phyloP scores from a whole-genome alignment of 2,888 invertebrate species.

The Lasioglossum oenotherae region DNA sequence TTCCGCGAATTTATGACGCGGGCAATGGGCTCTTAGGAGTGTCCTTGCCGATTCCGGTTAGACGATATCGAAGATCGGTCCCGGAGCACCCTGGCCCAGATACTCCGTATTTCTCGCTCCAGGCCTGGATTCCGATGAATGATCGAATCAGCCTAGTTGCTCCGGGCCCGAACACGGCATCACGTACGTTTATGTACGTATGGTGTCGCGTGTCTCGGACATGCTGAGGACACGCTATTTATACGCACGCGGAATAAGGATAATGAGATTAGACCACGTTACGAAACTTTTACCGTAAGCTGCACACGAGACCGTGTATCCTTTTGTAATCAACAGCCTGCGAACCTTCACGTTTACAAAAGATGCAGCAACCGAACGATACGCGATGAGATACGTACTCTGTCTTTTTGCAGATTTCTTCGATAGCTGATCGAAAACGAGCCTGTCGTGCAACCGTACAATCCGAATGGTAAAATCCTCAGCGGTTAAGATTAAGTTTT shows the following conservation, averaged over 20 bases:
- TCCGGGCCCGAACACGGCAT: constrained; percentile 44
- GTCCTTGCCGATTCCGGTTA: constrained; percentile 59
- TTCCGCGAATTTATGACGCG: not conserved
- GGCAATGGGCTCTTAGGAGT: constrained; percentile 12
- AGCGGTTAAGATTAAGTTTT: constrained; percentile 23
- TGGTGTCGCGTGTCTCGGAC: constrained; percentile 11
- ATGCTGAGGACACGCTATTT: constrained; percentile 30
- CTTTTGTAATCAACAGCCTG: not conserved
- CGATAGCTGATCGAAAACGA: not conserved
- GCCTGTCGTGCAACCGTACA: not conserved
- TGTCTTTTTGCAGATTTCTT: not conserved
- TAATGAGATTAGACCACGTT: constrained; percentile 36
- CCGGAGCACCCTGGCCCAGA: constrained; percentile 55
- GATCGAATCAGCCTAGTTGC: constrained; percentile 59
- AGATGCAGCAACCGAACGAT: not conserved
- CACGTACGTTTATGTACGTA: constrained; percentile 19
- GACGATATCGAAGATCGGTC: constrained; percentile 30
- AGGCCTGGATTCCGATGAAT: constrained; percentile 69
- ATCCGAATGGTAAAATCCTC: not conserved
- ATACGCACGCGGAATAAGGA: constrained; percentile 26
- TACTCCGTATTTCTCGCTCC: constrained; percentile 57
- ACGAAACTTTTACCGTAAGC: constrained; percentile 18
- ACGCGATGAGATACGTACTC: not conserved
- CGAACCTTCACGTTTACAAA: not conserved
- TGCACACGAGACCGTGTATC: not conserved